Conservation (phyloP, 2,888 invertebrate species). For the Protophormia terraenovae region DNA sequence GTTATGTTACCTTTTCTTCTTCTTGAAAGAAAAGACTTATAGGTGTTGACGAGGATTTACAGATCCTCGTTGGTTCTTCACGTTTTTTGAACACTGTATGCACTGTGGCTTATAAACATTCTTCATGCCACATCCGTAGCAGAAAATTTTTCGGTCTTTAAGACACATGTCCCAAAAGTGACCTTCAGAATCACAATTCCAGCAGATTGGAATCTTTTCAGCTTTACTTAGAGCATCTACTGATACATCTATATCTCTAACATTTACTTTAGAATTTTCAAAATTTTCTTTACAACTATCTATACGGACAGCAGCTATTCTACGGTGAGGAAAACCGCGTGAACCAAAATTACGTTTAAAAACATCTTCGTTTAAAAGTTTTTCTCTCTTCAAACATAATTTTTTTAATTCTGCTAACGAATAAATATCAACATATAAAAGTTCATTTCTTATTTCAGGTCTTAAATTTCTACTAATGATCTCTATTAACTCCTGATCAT, state of each 20-base stretch:
- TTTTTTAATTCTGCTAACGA: not conserved
- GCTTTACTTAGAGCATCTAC: not conserved
- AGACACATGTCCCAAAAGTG: conserved; percentile 43
- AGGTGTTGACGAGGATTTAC: not conserved
- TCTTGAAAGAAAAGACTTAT: no score
- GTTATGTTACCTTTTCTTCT: no score
- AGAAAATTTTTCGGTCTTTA: not conserved
- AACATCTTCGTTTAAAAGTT: not conserved
- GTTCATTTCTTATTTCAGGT: conserved; percentile 17
- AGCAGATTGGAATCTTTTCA: conserved; percentile 13
- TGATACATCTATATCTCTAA: not conserved
- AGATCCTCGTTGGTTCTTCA: not conserved
- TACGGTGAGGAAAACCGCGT: not conserved
- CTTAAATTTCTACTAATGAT: not conserved
- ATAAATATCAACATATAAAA: conserved; percentile 9
- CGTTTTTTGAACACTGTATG: conserved; percentile 26
- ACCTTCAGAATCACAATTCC: conserved; percentile 34
- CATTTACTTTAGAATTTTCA: not conserved
- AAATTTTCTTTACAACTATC: not conserved
- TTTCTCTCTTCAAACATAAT: not conserved
- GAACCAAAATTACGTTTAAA: not conserved
- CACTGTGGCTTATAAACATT: conserved; percentile 45
- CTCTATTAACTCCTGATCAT: not conserved
- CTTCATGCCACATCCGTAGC: conserved; percentile 28
- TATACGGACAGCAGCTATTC: not conserved